Evolutionary conservation across 92 coral and sea anemone species (phyloP), one percentile per base, ranked within the genome.

Genomic region (Plumapathes pennacea): DNA sequence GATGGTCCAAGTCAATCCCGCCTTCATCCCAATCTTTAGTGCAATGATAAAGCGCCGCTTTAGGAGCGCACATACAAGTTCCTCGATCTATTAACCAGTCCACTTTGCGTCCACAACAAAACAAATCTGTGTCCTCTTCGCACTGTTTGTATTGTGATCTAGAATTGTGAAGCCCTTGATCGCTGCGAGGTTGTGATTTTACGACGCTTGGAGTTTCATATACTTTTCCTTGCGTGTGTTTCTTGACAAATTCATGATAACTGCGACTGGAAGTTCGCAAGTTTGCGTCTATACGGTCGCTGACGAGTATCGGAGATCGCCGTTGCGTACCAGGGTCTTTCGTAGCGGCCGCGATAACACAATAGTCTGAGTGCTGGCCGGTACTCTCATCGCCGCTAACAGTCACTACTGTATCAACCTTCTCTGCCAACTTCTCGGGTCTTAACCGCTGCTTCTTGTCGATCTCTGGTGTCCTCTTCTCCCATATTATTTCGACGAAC

Each of bases 11-110:
- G 48, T 73, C 62, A 37, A 63, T 82, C 23, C 96, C 99, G 59
- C 89, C 99, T 34, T 76, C 78, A 28, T 80, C 79, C 24, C 78
- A 70, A 53, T 94, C 99, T 62, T 94, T 94, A 10, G 99, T 89
- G 57, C 90, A 84, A 50, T 94, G 99, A 65, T 94, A 94, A 50
- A 94, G 54, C 38, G 83, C 78, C 18, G 96, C 99, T 61, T 89
- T 94, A 26, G 85, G 87, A 62, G 86, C 80, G 56, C 94, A 94
- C 95, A 94, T 82, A 47, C 99, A 94, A 24, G 87, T 94, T 41
- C 89, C 94, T 42, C 72, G 68, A 56, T 94, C 99, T 25, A 94
- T 57, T 42, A 81, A 51, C 34, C 71, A 59, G 18, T 94, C 90
- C 58, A 83, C 77, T 61, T 72, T 73, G 54, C 80, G 72, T 24